These are phyloP conservation scores for Nebria ingens DNA, from an alignment of 1,140 invertebrate species.

Conservation along the genomic window DNA sequence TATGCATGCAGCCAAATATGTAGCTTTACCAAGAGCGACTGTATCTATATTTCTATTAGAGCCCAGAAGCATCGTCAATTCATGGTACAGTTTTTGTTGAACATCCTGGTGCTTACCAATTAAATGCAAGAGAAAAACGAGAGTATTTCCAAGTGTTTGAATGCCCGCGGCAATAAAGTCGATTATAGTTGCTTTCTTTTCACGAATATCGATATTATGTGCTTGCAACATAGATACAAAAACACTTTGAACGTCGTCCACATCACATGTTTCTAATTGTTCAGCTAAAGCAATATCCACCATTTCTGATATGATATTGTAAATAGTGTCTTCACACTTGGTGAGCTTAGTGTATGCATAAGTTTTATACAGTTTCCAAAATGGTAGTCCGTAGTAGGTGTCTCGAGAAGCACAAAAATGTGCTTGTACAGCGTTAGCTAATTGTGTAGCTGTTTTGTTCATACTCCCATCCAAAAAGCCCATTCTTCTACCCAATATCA, in stretches of 20 bases:
- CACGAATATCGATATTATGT: slow-evolving; percentile 57
- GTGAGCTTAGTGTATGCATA: slow-evolving; percentile 59
- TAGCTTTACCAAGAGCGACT: slow-evolving; percentile 45
- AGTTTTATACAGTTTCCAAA: slow-evolving; percentile 74
- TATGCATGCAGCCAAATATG: slow-evolving; percentile 75
- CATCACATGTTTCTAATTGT: slow-evolving; percentile 36
- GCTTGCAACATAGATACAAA: slow-evolving; percentile 64
- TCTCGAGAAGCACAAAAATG: slow-evolving; percentile 67
- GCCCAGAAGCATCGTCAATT: slow-evolving; percentile 42
- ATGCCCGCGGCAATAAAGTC: slow-evolving; percentile 81
- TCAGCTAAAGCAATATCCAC: slow-evolving; percentile 50
- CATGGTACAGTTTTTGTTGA: slow-evolving; percentile 65
- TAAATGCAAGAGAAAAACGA: slow-evolving; percentile 68
- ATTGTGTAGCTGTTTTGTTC: slow-evolving; percentile 39
- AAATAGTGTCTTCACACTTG: slow-evolving; percentile 67
- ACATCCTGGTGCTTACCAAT: slow-evolving; percentile 56
- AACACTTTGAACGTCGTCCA: slow-evolving; percentile 53
- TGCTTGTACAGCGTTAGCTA: slow-evolving; percentile 59
- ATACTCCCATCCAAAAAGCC: slow-evolving; percentile 60
- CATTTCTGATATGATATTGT: slow-evolving; percentile 71
- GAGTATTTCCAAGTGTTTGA: slow-evolving; percentile 71
- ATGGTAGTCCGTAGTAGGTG: slow-evolving; percentile 68
- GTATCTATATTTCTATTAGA: slow-evolving; percentile 22
- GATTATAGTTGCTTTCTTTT: slow-evolving; percentile 74
- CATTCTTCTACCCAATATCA: slow-evolving; percentile 66